These are phyloP conservation scores for Metridium senile DNA, from an alignment of 92 coral and sea anemone genomes.

Conservation along the genomic window DNA sequence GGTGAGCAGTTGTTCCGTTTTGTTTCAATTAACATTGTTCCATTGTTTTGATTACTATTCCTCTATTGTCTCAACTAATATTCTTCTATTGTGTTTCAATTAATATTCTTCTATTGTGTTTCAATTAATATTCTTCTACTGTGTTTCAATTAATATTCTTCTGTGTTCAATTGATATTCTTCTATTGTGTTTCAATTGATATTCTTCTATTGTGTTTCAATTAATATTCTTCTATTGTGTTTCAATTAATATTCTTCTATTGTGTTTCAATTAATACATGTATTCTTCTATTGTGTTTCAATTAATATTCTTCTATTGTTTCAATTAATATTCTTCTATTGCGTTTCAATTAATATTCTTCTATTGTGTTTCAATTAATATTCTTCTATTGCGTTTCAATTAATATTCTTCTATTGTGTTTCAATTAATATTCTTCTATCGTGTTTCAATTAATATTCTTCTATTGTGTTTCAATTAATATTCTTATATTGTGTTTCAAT, in stretches of 20 bases:
- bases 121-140: background rate
- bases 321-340: no score
- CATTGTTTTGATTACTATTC: background rate
- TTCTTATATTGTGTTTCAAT: background rate
- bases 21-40: background rate
- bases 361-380: no score
- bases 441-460: background rate
- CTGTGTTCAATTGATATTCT: background rate
- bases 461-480: background rate
- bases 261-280: background rate
- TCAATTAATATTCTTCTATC: background rate
- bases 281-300: no score
- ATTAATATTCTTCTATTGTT: no score
- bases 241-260: no score
- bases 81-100: background rate
- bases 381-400: background rate
- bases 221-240: no score
- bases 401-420: background rate
- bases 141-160: background rate
- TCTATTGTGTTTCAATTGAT: background rate
- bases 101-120: background rate
- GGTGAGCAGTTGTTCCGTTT: conserved; percentile 35
- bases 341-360: no score
- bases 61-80: background rate
- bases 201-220: no score